Percentiles rank a stretch among this genome's conserved stretches.
Evolutionary conservation across 1,140 invertebrate species (phyloP).

Genomic region (Papilio glaucus): DNA sequence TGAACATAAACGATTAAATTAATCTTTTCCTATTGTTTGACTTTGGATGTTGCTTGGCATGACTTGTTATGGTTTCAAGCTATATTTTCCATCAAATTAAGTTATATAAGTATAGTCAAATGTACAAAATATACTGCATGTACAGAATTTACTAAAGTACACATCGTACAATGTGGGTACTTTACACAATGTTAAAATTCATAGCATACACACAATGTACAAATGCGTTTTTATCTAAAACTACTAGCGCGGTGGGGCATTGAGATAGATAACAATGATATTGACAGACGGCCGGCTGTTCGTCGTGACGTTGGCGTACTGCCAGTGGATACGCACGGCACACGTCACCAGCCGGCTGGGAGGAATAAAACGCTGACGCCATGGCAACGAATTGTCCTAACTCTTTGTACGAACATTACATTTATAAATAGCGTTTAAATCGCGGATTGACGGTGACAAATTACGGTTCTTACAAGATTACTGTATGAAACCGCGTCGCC

Average conservation of each 20-base stretch:
- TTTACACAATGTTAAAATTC: not conserved
- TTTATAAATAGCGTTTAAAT: slow-evolving; percentile 3
- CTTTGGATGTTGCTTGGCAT: not conserved
- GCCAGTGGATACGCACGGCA: slow-evolving; percentile 32
- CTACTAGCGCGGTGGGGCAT: not conserved
- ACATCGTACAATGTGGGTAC: not conserved
- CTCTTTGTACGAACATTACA: not conserved
- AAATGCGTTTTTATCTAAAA: not conserved
- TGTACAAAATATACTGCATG: not conserved
- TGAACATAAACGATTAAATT: not conserved
- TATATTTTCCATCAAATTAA: not conserved
- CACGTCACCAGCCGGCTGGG: slow-evolving; percentile 11
- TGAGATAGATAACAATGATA: slow-evolving; percentile 28
- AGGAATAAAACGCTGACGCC: slow-evolving; percentile 50
- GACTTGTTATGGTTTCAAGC: not conserved
- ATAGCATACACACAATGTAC: not conserved
- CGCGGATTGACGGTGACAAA: not conserved
- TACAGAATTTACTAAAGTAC: too few relatives aligned
- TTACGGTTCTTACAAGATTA: not conserved
- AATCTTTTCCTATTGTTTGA: slow-evolving; percentile 1
- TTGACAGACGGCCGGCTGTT: not conserved
- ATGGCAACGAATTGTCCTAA: slow-evolving; percentile 42
- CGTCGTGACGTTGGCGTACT: slow-evolving; percentile 17
- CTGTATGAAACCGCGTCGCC: not conserved
- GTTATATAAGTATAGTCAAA: not conserved